Conservation (phyloP, 2,888 invertebrate genomes). For the Cheilosia urbana region DNA sequence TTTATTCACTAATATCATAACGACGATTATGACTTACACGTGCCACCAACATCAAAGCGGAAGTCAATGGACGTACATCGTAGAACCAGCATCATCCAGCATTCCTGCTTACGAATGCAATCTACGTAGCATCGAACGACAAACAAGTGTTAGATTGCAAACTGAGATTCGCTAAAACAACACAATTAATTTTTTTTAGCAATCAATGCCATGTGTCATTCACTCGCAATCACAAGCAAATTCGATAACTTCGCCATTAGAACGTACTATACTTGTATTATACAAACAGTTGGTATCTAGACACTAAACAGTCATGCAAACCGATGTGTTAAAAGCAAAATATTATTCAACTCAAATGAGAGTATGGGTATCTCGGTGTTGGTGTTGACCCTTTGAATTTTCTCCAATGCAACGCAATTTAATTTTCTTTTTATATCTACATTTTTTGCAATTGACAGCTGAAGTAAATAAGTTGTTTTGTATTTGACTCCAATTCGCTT, state of each 20-base stretch:
- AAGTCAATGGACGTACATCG: constrained; percentile 43
- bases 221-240: background rate
- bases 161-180: constrained; percentile 4
- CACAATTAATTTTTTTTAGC: background rate
- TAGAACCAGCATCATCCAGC: constrained; percentile 12
- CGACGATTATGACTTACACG: constrained; percentile 24
- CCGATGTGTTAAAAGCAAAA: constrained; percentile 17
- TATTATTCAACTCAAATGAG: constrained; percentile 39
- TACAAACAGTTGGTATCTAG: constrained; percentile 7
- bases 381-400: constrained; percentile 58
- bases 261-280: constrained; percentile 19
- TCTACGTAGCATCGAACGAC: background rate
- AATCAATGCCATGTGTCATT: constrained; percentile 38
- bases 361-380: constrained; percentile 24
- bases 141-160: constrained; percentile 18
- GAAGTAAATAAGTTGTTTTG: constrained; percentile 41
- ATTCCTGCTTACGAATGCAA: constrained; percentile 51
- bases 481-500: constrained; percentile 15
- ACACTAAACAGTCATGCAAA: constrained; percentile 18
- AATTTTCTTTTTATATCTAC: constrained; percentile 2
- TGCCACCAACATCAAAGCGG: constrained; percentile 52
- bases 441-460: constrained; percentile 54
- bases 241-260: constrained; percentile 9
- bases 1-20: constrained; percentile 5
- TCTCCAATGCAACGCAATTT: constrained; percentile 71